phyloP scores from a whole-genome alignment of 2,888 invertebrate genomes.

The Chironomus riparius region DNA sequence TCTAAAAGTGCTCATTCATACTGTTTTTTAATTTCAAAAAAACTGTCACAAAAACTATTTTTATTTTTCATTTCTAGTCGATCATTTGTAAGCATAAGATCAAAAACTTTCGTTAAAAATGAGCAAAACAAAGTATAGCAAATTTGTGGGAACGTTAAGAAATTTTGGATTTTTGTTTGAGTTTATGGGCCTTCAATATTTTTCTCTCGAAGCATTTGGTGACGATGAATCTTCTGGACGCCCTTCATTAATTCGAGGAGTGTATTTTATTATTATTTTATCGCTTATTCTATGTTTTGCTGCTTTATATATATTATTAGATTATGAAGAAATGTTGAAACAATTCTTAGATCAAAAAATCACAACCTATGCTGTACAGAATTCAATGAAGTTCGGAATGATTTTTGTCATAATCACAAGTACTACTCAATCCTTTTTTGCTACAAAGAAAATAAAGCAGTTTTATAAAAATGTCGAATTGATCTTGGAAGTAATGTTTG shows the following conservation, averaged over 20 bases:
- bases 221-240: neutral
- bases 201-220: neutral
- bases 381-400: constrained; percentile 4
- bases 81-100: too few species aligned
- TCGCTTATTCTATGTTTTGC: neutral
- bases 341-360: neutral
- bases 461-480: neutral
- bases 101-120: too few species aligned
- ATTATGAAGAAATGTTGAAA: neutral
- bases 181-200: constrained; percentile 12
- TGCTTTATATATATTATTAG: neutral
- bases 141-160: too few species aligned
- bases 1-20: too few species aligned
- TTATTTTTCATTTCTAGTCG: too few species aligned
- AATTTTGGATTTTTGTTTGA: neutral
- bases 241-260: neutral
- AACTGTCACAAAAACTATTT: too few species aligned
- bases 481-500: neutral
- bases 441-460: neutral
- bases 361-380: neutral
- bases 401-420: neutral
- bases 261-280: neutral
- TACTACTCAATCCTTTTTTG: neutral
- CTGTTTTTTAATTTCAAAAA: too few species aligned
- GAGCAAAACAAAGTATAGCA: too few species aligned